These are phyloP conservation scores for Antitype chi DNA, from an alignment of 2,888 invertebrate genomes.

Conservation along the genomic window DNA sequence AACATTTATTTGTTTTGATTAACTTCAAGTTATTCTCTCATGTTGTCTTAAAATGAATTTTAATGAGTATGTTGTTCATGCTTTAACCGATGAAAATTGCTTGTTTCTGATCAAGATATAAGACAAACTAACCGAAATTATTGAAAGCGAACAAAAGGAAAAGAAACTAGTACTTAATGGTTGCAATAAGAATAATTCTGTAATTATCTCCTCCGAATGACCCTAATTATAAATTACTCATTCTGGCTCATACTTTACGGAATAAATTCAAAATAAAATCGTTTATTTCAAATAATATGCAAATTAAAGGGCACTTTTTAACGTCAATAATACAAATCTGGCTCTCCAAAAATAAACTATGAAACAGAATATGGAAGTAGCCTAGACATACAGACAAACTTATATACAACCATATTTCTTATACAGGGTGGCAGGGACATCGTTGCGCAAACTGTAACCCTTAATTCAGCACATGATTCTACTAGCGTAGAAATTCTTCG, in stretches of 20 bases:
- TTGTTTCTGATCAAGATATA: slow-evolving; percentile 27
- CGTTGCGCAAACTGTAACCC: too few species aligned
- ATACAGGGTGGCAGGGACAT: too few species aligned
- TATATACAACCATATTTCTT: neutral
- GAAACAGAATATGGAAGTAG: neutral
- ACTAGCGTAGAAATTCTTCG: too few species aligned
- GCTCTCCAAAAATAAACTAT: neutral
- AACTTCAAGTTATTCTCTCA: slow-evolving; percentile 18
- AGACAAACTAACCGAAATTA: slow-evolving; percentile 16
- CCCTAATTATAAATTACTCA: neutral
- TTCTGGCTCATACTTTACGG: neutral
- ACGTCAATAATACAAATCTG: neutral
- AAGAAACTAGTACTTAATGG: neutral
- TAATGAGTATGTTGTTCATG: slow-evolving; percentile 36
- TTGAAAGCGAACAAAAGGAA: neutral
- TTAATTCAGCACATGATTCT: too few species aligned
- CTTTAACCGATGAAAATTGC: neutral
- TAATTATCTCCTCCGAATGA: neutral
- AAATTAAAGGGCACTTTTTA: neutral
- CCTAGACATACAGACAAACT: neutral
- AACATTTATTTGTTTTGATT: slow-evolving; percentile 30
- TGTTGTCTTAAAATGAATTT: neutral
- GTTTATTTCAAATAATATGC: neutral
- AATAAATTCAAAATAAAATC: neutral
- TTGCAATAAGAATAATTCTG: neutral